These are phyloP conservation scores for Hirtodrosophila histrioides DNA, from an alignment of 2,888 invertebrate species.

Conservation along the genomic window DNA sequence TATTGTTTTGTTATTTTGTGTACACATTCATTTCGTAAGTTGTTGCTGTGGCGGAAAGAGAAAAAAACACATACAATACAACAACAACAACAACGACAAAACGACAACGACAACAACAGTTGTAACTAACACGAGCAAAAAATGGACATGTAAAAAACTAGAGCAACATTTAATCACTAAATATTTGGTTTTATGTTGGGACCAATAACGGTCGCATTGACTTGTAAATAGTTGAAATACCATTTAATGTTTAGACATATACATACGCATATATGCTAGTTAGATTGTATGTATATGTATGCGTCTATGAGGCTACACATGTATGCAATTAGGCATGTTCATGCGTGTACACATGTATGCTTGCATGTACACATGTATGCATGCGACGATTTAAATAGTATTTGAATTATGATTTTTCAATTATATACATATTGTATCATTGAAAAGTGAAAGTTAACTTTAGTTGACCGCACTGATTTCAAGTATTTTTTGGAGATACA, in stretches of 20 bases:
- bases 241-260: conserved; percentile 12
- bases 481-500: conserved; percentile 41
- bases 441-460: conserved; percentile 78
- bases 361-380: background rate
- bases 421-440: conserved; percentile 33
- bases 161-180: conserved; percentile 54
- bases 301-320: conserved; percentile 5
- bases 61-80: conserved; percentile 23
- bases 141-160: conserved; percentile 64
- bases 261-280: background rate
- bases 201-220: conserved; percentile 67
- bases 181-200: conserved; percentile 8
- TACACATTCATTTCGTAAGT: conserved; percentile 33
- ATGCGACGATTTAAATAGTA: background rate
- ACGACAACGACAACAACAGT: conserved; percentile 65
- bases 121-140: conserved; percentile 68
- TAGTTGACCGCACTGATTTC: conserved; percentile 68
- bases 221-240: conserved; percentile 68
- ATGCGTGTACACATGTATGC: conserved; percentile 7
- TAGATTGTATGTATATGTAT: conserved; percentile 14
- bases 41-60: conserved; percentile 39
- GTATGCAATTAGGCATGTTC: conserved; percentile 7
- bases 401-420: conserved; percentile 6
- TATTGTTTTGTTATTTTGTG: background rate
- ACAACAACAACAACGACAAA: conserved; percentile 38